Evolutionary conservation across 2,888 invertebrate genomes (phyloP).

Genomic region (Cryptocephalus moraei): DNA sequence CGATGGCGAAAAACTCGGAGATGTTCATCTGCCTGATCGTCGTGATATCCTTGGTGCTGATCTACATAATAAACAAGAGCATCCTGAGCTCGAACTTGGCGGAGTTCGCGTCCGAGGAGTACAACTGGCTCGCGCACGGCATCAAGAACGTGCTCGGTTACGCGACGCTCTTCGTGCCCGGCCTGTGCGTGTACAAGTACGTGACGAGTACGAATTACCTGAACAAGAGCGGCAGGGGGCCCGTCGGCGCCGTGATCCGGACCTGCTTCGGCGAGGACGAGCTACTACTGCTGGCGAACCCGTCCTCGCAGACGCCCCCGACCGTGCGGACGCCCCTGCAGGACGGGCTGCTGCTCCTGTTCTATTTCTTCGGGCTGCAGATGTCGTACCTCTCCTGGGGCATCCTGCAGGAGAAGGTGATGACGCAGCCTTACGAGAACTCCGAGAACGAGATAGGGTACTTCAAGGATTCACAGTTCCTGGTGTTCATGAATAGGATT

Average conservation of each 20-base stretch:
- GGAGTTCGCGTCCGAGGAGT: slow-evolving; percentile 42
- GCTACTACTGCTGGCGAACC: slow-evolving; percentile 25
- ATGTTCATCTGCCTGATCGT: slow-evolving; percentile 29
- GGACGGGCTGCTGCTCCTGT: slow-evolving; percentile 51
- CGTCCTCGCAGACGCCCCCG: slow-evolving; percentile 7
- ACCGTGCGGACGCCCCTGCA: slow-evolving; percentile 41
- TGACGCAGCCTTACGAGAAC: slow-evolving; percentile 73
- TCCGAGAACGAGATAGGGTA: slow-evolving; percentile 50
- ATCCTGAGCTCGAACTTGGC: slow-evolving; percentile 30
- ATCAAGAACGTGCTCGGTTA: slow-evolving; percentile 78
- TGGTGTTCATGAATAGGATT: slow-evolving; percentile 91
- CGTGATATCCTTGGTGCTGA: slow-evolving; percentile 12
- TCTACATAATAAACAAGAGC: slow-evolving; percentile 28
- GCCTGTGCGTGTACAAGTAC: slow-evolving; percentile 73
- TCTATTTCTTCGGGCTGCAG: slow-evolving; percentile 85
- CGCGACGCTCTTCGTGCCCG: slow-evolving; percentile 78
- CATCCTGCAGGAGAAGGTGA: slow-evolving; percentile 93
- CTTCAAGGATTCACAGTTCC: slow-evolving; percentile 92
- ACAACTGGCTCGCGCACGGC: slow-evolving; percentile 68
- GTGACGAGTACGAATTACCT: slow-evolving; percentile 67
- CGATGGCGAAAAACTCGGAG: slow-evolving; percentile 36
- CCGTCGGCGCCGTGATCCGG: slow-evolving; percentile 38
- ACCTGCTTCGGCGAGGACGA: slow-evolving; percentile 46
- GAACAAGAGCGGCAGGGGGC: slow-evolving; percentile 54
- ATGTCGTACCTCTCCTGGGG: slow-evolving; percentile 92